These are phyloP conservation scores for Laspeyria flexula DNA, from an alignment of 2,888 invertebrate genomes.

Conservation along the genomic window DNA sequence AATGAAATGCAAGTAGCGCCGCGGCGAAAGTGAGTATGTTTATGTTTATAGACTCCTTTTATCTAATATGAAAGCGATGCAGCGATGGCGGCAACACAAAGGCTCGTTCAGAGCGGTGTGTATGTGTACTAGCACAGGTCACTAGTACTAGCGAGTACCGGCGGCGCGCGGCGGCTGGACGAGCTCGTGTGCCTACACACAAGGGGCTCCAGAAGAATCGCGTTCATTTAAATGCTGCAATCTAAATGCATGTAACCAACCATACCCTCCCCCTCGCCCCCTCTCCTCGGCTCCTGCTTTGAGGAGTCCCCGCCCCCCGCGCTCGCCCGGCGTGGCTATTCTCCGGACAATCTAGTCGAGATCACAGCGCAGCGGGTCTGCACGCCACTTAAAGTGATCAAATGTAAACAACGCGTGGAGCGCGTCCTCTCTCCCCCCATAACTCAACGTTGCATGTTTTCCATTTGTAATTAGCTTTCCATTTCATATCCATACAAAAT, in stretches of 20 bases:
- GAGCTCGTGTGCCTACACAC: neutral
- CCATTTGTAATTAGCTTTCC: too few species aligned
- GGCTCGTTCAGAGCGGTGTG: too few species aligned
- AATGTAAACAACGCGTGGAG: neutral
- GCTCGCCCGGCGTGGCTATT: neutral
- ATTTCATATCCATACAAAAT: too few species aligned
- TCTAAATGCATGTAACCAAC: constrained; percentile 37
- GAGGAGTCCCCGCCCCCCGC: neutral
- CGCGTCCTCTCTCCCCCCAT: neutral
- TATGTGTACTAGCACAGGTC: too few species aligned
- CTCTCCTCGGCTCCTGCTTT: neutral
- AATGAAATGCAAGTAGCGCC: too few species aligned
- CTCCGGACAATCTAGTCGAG: neutral
- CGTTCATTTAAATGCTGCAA: constrained; percentile 36
- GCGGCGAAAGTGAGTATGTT: too few species aligned
- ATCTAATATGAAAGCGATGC: neutral
- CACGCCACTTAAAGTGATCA: constrained; percentile 3
- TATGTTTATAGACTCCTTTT: neutral
- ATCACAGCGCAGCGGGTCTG: neutral
- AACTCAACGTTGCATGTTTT: too few species aligned
- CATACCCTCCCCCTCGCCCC: neutral
- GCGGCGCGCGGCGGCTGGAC: too few species aligned
- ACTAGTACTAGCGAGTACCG: too few species aligned
- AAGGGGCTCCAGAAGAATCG: constrained; percentile 13
- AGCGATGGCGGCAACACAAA: neutral